Base-by-base conservation (phyloP, 2,888 invertebrate genomes). In the Atherix ibis region DNA sequence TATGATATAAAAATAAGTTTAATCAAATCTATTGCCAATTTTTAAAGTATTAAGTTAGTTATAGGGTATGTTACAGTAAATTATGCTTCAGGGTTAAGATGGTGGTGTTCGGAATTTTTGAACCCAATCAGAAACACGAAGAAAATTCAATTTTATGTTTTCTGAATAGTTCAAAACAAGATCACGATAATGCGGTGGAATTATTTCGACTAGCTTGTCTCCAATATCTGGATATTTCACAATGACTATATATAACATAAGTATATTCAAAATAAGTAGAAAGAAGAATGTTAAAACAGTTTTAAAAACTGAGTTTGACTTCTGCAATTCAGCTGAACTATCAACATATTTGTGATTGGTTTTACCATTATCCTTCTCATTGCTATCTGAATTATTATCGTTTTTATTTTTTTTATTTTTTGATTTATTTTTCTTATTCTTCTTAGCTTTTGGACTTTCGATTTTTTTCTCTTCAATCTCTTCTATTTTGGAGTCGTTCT, bases 191-290 rank as follows among this genome's bases (percentile, higher is more conserved):
- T 56, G 52, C 31, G 49, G 49, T 1, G 58, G 58, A 45, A 58
- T 55, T 27, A 50, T 49, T 39, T 55, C 54, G 3, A 56, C 49
- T 10, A 58, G 32, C 32, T 48, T 52, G 31, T 58, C 58, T 3
- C 52, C 56, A 32, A 58, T 54, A 36, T 58, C 58, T 1, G 57
- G 56, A 42, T 56, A 56, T 41, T 58, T 58, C 34, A 56, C 57
- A 48, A 56, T 58, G 16, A 58, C 51, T 41, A 58, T 46, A 36
- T 58, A 58, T 24, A 58, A 56, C 3, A 56, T 38, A 2, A 54
- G 25, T 31, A 54, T 46, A 36, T 58, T 58, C 13, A 57, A 43
- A 9, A 50, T 39, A 27, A 58, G 45, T n/a, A 58, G 44, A 14
- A 54, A n/a, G 14, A 54, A 39, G 38, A 58, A 58, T 2, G 53